Conservation (phyloP, 2,888 invertebrate species). For the Polymixis flavicincta region DNA sequence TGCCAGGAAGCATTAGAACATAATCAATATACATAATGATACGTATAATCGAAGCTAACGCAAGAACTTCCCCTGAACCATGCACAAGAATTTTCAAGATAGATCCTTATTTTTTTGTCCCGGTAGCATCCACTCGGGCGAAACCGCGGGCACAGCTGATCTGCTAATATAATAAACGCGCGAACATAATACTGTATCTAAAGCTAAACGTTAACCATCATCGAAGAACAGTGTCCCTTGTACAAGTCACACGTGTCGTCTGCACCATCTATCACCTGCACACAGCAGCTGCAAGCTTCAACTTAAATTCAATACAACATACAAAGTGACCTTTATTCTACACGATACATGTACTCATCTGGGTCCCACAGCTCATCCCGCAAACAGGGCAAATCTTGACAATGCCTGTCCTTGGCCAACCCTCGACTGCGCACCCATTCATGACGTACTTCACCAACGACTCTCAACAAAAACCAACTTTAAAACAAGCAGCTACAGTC, state of each 20-base stretch:
- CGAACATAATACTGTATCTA: neutral
- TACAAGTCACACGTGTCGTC: neutral
- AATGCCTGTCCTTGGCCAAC: constrained; percentile 87
- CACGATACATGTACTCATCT: constrained; percentile 41
- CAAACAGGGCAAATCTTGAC: constrained; percentile 79
- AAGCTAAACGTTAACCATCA: neutral
- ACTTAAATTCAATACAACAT: constrained; percentile 8
- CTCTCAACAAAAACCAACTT: constrained; percentile 62
- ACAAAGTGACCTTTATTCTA: constrained; percentile 56
- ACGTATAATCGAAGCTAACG: too few relatives aligned
- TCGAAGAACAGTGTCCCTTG: neutral
- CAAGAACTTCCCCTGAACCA: too few relatives aligned
- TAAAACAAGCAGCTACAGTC: constrained; percentile 58
- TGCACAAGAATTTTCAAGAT: too few relatives aligned
- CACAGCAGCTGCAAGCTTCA: constrained; percentile 26
- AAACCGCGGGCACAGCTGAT: neutral
- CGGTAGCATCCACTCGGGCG: too few relatives aligned
- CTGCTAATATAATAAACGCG: neutral
- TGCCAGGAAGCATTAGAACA: too few relatives aligned
- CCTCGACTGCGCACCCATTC: constrained; percentile 76
- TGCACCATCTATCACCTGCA: constrained; percentile 21
- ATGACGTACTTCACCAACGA: constrained; percentile 56
- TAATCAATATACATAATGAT: too few relatives aligned
- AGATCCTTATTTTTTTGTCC: too few relatives aligned
- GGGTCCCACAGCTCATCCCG: constrained; percentile 56